Percentiles rank a stretch among this genome's conserved stretches.
Conservation (phyloP, 2,888 invertebrate species). For the Amphipyra tragopoginis region DNA sequence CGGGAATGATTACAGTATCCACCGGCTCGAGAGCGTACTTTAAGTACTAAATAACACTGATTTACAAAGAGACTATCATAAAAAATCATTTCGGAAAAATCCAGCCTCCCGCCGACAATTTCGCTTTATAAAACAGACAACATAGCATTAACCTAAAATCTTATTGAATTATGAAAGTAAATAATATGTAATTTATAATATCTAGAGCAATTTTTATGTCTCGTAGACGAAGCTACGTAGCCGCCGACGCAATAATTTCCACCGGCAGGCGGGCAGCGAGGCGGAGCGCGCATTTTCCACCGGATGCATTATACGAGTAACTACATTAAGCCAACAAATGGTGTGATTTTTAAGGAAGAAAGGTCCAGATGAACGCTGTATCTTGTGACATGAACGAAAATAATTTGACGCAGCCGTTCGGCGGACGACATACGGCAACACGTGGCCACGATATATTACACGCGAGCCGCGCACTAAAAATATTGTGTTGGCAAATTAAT, state of each 20-base stretch:
- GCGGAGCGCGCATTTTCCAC: slow-evolving; percentile 71
- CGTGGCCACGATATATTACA: slow-evolving; percentile 90
- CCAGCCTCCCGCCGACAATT: slow-evolving; percentile 5
- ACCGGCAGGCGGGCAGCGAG: slow-evolving; percentile 14
- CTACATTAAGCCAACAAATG: slow-evolving; percentile 81
- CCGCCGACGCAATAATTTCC: slow-evolving; percentile 31
- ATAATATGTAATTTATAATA: slow-evolving; percentile 24
- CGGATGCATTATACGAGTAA: slow-evolving; percentile 77
- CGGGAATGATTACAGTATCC: slow-evolving; percentile 60
- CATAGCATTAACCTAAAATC: slow-evolving; percentile 32
- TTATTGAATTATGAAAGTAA: slow-evolving; percentile 33
- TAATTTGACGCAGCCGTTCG: slow-evolving; percentile 89
- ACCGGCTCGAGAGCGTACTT: slow-evolving; percentile 49
- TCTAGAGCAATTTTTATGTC: slow-evolving; percentile 10
- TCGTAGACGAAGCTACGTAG: slow-evolving; percentile 3
- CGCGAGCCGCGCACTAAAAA: slow-evolving; percentile 89
- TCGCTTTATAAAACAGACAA: slow-evolving; percentile 27
- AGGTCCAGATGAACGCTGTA: slow-evolving; percentile 88
- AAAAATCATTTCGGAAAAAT: slow-evolving; percentile 23
- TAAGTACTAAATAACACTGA: slow-evolving; percentile 57
- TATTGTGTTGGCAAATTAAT: slow-evolving; percentile 91
- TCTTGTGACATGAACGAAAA: slow-evolving; percentile 90
- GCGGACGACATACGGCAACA: slow-evolving; percentile 89
- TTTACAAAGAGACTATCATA: slow-evolving; percentile 47
- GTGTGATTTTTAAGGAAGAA: slow-evolving; percentile 88